phyloP scores from a whole-genome alignment of 2,113 vertebrate species.

The Psittacus erithacus region DNA sequence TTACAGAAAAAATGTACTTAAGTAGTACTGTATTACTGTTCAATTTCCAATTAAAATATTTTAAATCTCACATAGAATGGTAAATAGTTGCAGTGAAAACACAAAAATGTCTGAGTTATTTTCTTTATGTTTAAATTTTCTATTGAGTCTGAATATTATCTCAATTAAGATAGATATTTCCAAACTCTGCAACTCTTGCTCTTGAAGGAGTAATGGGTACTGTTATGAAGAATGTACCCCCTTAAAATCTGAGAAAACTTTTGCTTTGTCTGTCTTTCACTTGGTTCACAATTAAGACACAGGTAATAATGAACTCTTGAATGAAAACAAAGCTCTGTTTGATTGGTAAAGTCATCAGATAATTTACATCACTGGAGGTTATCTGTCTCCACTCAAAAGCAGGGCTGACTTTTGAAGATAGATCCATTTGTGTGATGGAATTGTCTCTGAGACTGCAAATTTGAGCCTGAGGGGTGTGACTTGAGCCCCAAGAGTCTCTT shows the following conservation, averaged over 20 bases:
- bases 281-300: neutral
- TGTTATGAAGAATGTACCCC: neutral
- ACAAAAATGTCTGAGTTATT: neutral
- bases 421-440: neutral
- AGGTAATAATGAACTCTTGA: neutral
- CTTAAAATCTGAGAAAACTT: neutral
- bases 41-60: neutral
- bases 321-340: neutral
- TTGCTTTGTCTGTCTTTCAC: neutral
- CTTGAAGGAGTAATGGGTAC: neutral
- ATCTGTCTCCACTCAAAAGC: neutral
- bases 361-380: neutral
- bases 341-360: neutral
- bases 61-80: neutral
- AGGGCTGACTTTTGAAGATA: neutral
- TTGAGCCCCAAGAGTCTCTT: neutral
- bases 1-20: neutral
- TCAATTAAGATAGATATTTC: neutral
- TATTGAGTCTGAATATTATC: neutral
- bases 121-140: neutral
- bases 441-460: neutral
- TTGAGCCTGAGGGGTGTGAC: neutral
- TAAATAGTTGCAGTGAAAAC: neutral
- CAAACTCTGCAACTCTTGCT: neutral
- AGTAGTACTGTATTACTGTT: neutral